Evolutionary conservation across 2,797 vertebrate species (phyloP).

Genomic region (Otolemur crassicaudatus): DNA sequence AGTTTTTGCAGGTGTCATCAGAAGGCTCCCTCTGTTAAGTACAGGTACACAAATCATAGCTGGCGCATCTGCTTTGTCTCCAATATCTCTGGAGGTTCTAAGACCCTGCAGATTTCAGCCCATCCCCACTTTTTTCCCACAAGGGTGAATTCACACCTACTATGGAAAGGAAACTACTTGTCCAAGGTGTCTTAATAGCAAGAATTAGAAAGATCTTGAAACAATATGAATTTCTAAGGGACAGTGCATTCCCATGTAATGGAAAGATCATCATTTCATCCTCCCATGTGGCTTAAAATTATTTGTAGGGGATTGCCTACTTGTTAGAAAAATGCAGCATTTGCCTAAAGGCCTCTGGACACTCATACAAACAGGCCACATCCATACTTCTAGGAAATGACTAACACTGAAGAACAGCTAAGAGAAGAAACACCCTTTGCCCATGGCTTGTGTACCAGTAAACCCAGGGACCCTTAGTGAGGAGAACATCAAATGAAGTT

Average conservation of each 20-base stretch:
- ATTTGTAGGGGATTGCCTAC: not conserved
- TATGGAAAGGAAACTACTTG: constrained; percentile 19
- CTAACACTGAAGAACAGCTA: constrained; percentile 19
- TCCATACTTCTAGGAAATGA: constrained; percentile 40
- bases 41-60: not conserved
- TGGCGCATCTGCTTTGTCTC: constrained; percentile 26
- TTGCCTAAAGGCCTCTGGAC: constrained; percentile 20
- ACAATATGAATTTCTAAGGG: constrained; percentile 42
- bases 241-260: not conserved
- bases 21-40: not conserved
- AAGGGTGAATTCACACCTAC: constrained; percentile 16
- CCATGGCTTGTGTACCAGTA: not conserved
- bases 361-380: constrained; percentile 23
- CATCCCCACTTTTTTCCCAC: not conserved
- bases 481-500: constrained; percentile 31
- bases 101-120: constrained; percentile 1
- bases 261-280: constrained; percentile 33
- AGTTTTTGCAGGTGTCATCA: constrained; percentile 21
- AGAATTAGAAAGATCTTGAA: constrained; percentile 26
- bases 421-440: constrained; percentile 11
- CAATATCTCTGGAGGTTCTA: not conserved
- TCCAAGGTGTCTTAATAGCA: constrained; percentile 39
- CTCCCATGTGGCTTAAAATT: not conserved
- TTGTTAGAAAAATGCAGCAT: constrained; percentile 50
- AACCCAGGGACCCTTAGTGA: not conserved